phyloP scores from a whole-genome alignment of 2,888 invertebrate species.

The Mechanitis messenoides region DNA sequence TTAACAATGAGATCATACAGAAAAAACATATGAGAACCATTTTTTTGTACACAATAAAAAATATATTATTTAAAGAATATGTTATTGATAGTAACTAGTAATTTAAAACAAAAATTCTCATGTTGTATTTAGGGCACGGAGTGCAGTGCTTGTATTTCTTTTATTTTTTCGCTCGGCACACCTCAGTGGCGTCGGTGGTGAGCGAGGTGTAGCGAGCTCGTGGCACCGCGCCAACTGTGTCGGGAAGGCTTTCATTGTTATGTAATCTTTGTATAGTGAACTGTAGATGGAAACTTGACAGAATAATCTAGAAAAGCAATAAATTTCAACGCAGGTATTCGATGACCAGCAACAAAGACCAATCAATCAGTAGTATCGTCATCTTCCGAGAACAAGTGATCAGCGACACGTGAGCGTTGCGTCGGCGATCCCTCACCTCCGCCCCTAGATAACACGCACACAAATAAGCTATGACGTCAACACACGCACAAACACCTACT shows the following conservation, averaged over 20 bases:
- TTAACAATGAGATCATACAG: too few relatives aligned
- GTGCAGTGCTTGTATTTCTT: neutral
- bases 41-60: too few relatives aligned
- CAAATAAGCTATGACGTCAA: conserved; percentile 28
- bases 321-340: conserved; percentile 22
- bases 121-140: neutral
- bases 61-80: too few relatives aligned
- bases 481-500: conserved; percentile 13
- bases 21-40: too few relatives aligned
- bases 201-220: conserved; percentile 20
- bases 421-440: conserved; percentile 64
- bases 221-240: conserved; percentile 21
- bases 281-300: neutral
- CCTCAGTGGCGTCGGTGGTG: conserved; percentile 13
- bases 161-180: conserved; percentile 1
- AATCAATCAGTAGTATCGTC: conserved; percentile 54
- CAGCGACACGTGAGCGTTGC: conserved; percentile 55
- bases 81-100: too few relatives aligned
- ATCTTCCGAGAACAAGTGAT: conserved; percentile 46
- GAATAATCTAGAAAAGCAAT: too few relatives aligned
- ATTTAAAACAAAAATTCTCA: too few relatives aligned
- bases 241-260: conserved; percentile 3
- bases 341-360: conserved; percentile 53
- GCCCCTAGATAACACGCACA: conserved; percentile 50
- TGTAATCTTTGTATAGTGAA: conserved; percentile 5